Evolutionary conservation across 1,140 invertebrate species (phyloP).

Genomic region (Brachionus angularis): DNA sequence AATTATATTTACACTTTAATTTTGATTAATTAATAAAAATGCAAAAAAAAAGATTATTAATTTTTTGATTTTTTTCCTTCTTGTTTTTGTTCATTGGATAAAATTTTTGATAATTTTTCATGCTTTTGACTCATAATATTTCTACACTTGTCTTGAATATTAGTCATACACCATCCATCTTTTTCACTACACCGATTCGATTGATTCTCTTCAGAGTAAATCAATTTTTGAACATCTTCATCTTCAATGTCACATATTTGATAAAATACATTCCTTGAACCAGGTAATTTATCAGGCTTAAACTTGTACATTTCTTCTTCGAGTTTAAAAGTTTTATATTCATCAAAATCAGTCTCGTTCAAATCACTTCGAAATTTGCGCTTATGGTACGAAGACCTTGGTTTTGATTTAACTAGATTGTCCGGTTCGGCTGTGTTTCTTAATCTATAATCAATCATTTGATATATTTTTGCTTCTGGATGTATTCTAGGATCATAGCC

Average conservation of each 20-base stretch:
- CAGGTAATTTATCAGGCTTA: conserved; percentile 67
- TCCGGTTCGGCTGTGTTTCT: conserved; percentile 57
- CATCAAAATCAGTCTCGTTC: conserved; percentile 5
- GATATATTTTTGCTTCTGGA: conserved; percentile 71
- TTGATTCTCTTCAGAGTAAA: conserved; percentile 64
- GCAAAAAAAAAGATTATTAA: background rate
- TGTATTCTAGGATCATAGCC: conserved; percentile 81
- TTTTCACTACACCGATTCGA: conserved; percentile 64
- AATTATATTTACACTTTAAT: too few species aligned
- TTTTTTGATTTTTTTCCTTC: conserved; percentile 25
- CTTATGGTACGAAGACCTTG: conserved; percentile 35
- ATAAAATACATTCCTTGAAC: conserved; percentile 72
- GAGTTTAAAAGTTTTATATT: background rate
- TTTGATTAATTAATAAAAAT: too few species aligned
- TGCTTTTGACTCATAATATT: conserved; percentile 38
- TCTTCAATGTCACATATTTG: conserved; percentile 78
- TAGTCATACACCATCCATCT: conserved; percentile 65
- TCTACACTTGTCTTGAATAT: conserved; percentile 44
- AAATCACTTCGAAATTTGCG: conserved; percentile 42
- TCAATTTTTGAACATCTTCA: conserved; percentile 74
- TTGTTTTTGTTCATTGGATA: conserved; percentile 22
- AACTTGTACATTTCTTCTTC: conserved; percentile 64
- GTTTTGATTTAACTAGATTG: conserved; percentile 29
- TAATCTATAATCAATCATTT: conserved; percentile 78
- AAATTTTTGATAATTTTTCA: conserved; percentile 27